Evolutionary conservation across 2,888 invertebrate species (phyloP).

Genomic region (Furcula furcula): DNA sequence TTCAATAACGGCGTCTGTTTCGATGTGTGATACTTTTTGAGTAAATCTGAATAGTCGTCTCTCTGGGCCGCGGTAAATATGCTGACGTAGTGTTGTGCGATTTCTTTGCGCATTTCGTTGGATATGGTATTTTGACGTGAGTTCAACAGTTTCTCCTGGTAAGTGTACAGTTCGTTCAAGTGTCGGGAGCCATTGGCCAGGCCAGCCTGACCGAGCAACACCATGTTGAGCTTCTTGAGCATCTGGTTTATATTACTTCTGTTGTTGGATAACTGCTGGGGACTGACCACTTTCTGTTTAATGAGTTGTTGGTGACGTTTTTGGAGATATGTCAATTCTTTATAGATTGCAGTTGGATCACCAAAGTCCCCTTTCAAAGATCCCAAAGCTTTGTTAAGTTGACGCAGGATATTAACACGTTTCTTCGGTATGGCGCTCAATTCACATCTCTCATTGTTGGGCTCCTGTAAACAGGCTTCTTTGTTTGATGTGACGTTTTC

Average conservation of each 20-base stretch:
- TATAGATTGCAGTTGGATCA: slow-evolving; percentile 69
- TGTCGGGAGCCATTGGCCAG: slow-evolving; percentile 74
- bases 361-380: slow-evolving; percentile 71
- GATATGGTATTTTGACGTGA: slow-evolving; percentile 53
- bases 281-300: slow-evolving; percentile 55
- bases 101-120: slow-evolving; percentile 63
- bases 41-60: slow-evolving; percentile 59
- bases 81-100: slow-evolving; percentile 72
- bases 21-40: slow-evolving; percentile 44
- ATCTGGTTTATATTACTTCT: slow-evolving; percentile 64
- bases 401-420: slow-evolving; percentile 48
- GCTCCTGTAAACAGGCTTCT: slow-evolving; percentile 19
- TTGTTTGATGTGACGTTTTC: slow-evolving; percentile 22
- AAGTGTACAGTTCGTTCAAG: slow-evolving; percentile 60
- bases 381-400: slow-evolving; percentile 54
- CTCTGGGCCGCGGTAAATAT: slow-evolving; percentile 74
- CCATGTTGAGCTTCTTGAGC: slow-evolving; percentile 78
- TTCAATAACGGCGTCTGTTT: slow-evolving; percentile 26
- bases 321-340: slow-evolving; percentile 66
- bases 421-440: slow-evolving; percentile 56
- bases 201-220: slow-evolving; percentile 82
- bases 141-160: slow-evolving; percentile 54
- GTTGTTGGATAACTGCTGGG: slow-evolving; percentile 49
- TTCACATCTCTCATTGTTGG: slow-evolving; percentile 12
- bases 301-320: slow-evolving; percentile 63